phyloP scores from a whole-genome alignment of 53 echinoderm and acorn worm species.

The Actinopyga echinites region DNA sequence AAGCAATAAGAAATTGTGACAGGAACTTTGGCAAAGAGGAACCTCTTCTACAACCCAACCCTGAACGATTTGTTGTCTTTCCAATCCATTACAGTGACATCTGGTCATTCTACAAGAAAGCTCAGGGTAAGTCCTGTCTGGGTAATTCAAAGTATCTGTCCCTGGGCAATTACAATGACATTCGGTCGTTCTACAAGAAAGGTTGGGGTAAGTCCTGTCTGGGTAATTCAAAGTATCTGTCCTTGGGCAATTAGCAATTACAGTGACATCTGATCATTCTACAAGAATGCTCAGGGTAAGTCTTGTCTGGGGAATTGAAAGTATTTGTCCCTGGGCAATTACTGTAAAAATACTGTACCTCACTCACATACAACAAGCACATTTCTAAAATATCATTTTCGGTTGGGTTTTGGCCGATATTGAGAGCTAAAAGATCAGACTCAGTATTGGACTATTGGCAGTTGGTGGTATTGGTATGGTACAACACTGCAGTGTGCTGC shows the following conservation, averaged over 20 bases:
- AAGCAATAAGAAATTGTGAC: too few relatives aligned
- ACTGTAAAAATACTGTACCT: too few relatives aligned
- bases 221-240: background rate
- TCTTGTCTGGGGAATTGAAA: background rate
- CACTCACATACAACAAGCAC: too few relatives aligned
- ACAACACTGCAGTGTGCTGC: too few relatives aligned
- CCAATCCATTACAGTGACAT: conserved; percentile 87
- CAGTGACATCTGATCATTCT: conserved; percentile 82
- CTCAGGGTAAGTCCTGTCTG: conserved; percentile 69
- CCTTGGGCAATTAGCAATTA: conserved; percentile 47
- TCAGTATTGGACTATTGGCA: too few relatives aligned
- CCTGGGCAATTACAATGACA: conserved; percentile 43
- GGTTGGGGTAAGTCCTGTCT: conserved; percentile 72
- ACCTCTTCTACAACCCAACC: conserved; percentile 70
- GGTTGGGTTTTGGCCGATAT: too few relatives aligned
- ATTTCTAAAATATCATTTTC: too few relatives aligned
- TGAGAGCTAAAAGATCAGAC: too few relatives aligned
- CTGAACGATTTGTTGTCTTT: conserved; percentile 76
- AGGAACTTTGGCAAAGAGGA: conserved; percentile 46
- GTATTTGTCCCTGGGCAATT: too few relatives aligned
- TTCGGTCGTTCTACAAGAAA: conserved; percentile 94
- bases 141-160: background rate
- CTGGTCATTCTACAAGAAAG: conserved; percentile 95
- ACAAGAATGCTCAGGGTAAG: conserved; percentile 96
- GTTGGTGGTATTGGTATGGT: too few relatives aligned